Evolutionary conservation across 1,140 invertebrate genomes (phyloP), one percentile per base, ranked within the genome.

Genomic region (Drosophila novamexicana): DNA sequence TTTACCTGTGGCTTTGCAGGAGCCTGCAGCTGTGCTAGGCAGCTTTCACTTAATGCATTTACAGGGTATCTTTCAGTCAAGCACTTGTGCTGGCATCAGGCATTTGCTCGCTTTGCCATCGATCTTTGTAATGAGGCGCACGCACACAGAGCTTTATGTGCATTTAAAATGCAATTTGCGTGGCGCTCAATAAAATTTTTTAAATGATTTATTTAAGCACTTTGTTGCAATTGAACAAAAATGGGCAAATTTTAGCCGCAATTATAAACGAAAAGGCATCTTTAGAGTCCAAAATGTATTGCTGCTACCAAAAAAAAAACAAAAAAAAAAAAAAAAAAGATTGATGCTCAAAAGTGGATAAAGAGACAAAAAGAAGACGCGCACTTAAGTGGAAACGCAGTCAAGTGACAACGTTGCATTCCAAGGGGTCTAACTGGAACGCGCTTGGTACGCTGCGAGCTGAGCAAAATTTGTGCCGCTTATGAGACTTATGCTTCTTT

Each of bases 181-280:
- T 45, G 59, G 56, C 47, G 81, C 69, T 81, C 70, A 71, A 86
- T 85, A 56, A 69, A 78, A 85, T 75, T 68, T 61, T 63, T 73
- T 63, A 88, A 82, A 72, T 88, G 83, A 86, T 86, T 86, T 86
- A 86, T 86, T 86, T 88, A 77, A 82, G 58, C 45, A 50, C 61
- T 88, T 86, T 86, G 71, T 82, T 78, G 42, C 37, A 22, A 36
- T 39, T 77, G 57, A 22, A 34, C 18, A 18, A 29, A 49, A 79
- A 86, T 59, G 49, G 54, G n/a, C 79, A 82, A 86, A 18, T 18
- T 18, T 82, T 86, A 75, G 57, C 76, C 68, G 61, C 76, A 79
- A 86, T 83, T 88, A 81, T 79, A 54, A 65, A 62, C 73, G 32
- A 59, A 64, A 42, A 34, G 16, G 10, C 52, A 53, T 49, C 40